These are phyloP conservation scores for Sandelia bainsii DNA, from an alignment of 2,797 vertebrate species.

Conservation along the genomic window DNA sequence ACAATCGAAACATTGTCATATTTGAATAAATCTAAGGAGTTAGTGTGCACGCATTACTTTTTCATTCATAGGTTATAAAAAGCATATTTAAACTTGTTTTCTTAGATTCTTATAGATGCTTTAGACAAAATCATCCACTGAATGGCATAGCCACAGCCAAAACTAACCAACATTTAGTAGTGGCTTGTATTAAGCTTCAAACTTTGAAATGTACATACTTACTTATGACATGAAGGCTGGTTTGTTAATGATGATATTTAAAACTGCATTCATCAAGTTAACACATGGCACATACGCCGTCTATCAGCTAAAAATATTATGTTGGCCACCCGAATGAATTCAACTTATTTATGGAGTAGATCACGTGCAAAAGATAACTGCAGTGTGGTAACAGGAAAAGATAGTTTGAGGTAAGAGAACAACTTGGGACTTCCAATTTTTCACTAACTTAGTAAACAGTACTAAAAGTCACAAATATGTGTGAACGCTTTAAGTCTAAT, in stretches of 20 bases:
- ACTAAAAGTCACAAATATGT: slow-evolving; percentile 56
- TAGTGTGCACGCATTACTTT: background rate
- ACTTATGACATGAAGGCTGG: slow-evolving; percentile 23
- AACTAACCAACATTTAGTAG: slow-evolving; percentile 29
- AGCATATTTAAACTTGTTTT: slow-evolving; percentile 14
- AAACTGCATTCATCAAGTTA: slow-evolving; percentile 10
- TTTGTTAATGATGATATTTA: slow-evolving; percentile 45
- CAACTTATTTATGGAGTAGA: background rate
- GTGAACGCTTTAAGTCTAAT: slow-evolving; percentile 14
- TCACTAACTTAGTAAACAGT: background rate
- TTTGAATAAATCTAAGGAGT: background rate
- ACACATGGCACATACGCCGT: slow-evolving; percentile 3
- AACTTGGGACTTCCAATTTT: slow-evolving; percentile 18
- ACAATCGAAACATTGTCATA: background rate
- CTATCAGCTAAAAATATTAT: background rate
- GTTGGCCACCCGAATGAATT: background rate
- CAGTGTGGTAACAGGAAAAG: background rate
- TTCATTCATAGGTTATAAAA: slow-evolving; percentile 2
- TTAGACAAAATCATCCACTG: slow-evolving; percentile 20
- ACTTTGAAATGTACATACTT: slow-evolving; percentile 11
- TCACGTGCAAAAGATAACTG: background rate
- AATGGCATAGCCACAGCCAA: slow-evolving; percentile 12
- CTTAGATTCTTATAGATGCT: background rate
- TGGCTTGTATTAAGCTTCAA: slow-evolving; percentile 9
- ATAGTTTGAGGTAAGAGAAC: slow-evolving; percentile 12